Conservation (phyloP, 1,140 invertebrate species). For the Drosophila leontia region DNA sequence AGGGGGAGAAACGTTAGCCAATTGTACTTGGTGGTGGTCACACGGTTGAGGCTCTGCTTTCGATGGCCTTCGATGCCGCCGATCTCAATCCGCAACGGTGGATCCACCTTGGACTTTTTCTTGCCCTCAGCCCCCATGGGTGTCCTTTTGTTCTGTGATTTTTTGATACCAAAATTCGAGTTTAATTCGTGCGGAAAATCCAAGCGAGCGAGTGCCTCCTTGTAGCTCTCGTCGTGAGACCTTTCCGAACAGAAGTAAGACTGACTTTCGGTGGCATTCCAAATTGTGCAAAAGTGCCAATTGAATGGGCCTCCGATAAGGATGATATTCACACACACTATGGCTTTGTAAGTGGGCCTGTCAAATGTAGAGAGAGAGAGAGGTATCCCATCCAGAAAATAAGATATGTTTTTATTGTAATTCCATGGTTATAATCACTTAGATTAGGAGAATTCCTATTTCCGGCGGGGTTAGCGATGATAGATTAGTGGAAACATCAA, state of each 20-base stretch:
- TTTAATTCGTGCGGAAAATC: neutral
- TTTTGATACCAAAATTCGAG: neutral
- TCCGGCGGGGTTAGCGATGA: slow-evolving; percentile 14
- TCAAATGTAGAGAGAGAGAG: slow-evolving; percentile 1
- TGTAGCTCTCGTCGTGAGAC: slow-evolving; percentile 20
- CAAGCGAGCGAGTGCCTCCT: neutral
- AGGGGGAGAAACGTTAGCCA: slow-evolving; percentile 92
- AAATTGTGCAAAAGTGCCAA: slow-evolving; percentile 14
- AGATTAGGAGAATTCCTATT: slow-evolving; percentile 6
- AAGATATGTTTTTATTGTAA: slow-evolving; percentile 27
- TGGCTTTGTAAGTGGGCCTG: slow-evolving; percentile 20
- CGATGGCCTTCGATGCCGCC: slow-evolving; percentile 10
- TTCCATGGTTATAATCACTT: neutral
- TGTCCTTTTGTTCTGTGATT: neutral
- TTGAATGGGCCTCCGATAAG: slow-evolving; percentile 33
- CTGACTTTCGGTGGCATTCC: slow-evolving; percentile 39
- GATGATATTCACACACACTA: slow-evolving; percentile 6
- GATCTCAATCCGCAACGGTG: slow-evolving; percentile 45
- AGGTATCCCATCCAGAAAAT: slow-evolving; percentile 13
- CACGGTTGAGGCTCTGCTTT: slow-evolving; percentile 85
- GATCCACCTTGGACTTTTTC: slow-evolving; percentile 3
- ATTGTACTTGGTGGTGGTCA: slow-evolving; percentile 90
- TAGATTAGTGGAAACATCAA: slow-evolving; percentile 17
- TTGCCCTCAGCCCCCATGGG: neutral
- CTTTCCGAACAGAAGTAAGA: slow-evolving; percentile 47